Base-by-base conservation (phyloP, 2,888 invertebrate species). In the Chrysotoxum bicinctum region DNA sequence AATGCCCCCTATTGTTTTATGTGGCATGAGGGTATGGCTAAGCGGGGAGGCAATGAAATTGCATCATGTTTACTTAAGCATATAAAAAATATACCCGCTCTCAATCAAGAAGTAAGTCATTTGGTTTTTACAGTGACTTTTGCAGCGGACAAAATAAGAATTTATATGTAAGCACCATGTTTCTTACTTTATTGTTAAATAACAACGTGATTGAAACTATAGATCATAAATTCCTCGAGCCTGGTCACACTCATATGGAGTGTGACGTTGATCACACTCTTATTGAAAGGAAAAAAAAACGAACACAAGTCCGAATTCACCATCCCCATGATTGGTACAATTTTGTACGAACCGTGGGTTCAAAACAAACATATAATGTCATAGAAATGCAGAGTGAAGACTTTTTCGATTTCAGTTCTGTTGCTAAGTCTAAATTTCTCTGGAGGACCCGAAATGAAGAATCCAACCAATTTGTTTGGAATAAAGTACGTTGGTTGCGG, bases 121-220 rank as follows among this genome's bases (percentile, higher is more conserved):
- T 23, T 56, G 56, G 79, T 82, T 86, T 80, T 81, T 86, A 87
- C 60, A 81, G 83, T 62, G 84, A 82, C 78, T 85, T 69, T 30
- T 86, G 76, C 74, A 21, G 60, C 30, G 77, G 75, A 48, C 80
- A 86, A 81, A 87, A 87, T 72, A 87, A 85, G 54, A 87, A 87
- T 40, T 70, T 78, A 56, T 76, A 79, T 69, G 70, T 85, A 16
- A 73, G 75, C 48, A 72, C 84, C 7, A 62, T 62, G 62, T 62
- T 62, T 45, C 21, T 62, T 6, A 62, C 45, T 21, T 62, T 62
- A 82, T 79, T 35, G 35, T 8, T 35, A 35, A 35, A 35, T 8
- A 35, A 35, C 35, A 35, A 56, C 72, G 79, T 45, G 74, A 87
- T 40, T 26, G 14, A 80, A 86, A 70, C 73, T 74, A 73, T 69